Evolutionary conservation across 2,113 vertebrate species (phyloP).

Genomic region (Monopterus albus): DNA sequence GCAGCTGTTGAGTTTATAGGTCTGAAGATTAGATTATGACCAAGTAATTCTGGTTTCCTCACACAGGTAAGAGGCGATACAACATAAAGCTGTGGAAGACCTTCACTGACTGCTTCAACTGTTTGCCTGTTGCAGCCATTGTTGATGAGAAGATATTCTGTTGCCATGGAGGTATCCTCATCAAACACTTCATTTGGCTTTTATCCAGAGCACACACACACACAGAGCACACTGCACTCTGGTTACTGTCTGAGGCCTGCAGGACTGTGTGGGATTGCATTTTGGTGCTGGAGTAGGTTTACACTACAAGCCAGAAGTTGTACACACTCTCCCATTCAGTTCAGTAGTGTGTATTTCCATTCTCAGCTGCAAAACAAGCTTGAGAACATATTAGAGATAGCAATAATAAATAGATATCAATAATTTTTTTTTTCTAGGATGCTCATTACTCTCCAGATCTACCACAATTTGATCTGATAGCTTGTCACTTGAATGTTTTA

Average conservation of each 20-base stretch:
- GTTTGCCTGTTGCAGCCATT: slow-evolving; percentile 94
- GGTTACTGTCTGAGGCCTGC: slow-evolving; percentile 54
- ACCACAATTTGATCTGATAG: no score
- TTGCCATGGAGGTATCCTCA: slow-evolving; percentile 92
- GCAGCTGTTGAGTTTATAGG: slow-evolving; percentile 26
- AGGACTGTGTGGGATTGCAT: slow-evolving; percentile 16
- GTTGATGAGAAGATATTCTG: slow-evolving; percentile 99
- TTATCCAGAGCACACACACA: not conserved
- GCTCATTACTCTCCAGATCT: no score
- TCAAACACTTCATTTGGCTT: slow-evolving; percentile 49
- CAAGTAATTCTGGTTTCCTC: slow-evolving; percentile 7
- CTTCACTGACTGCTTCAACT: slow-evolving; percentile 98
- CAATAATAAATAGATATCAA: no score
- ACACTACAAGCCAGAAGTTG: no score
- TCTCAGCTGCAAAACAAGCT: no score
- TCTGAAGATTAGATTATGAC: slow-evolving; percentile 54
- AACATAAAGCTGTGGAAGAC: slow-evolving; percentile 99
- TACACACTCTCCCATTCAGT: no score
- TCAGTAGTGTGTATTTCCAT: no score
- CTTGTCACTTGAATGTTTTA: no score
- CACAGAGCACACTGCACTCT: slow-evolving; percentile 23
- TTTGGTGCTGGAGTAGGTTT: no score
- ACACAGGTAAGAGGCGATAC: slow-evolving; percentile 93
- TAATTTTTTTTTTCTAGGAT: no score
- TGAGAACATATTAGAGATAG: no score